A percentile compares a stretch with the other conserved stretches of the same genome.
These are phyloP conservation scores for Thalassoma bifasciatum DNA, from an alignment of 2,113 vertebrate species.

Conservation along the genomic window DNA sequence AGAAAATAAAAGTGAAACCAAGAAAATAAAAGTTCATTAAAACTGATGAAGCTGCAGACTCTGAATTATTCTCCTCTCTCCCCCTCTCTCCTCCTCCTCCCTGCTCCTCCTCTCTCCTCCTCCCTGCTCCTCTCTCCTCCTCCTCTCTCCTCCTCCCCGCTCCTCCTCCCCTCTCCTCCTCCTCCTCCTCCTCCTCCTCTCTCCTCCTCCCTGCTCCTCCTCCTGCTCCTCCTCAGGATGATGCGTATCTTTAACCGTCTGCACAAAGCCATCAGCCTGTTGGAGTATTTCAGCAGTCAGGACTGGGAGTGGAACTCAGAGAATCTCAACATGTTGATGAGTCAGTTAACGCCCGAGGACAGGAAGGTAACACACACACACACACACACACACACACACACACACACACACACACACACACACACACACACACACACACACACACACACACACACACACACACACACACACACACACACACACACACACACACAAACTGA, in stretches of 20 bases:
- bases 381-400: no score
- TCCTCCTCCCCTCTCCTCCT: no score
- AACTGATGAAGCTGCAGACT: neutral
- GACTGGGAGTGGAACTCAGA: conserved; percentile 96
- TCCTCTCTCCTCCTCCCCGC: no score
- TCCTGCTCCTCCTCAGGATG: conserved; percentile 82
- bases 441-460: no score
- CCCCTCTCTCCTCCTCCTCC: neutral
- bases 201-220: neutral
- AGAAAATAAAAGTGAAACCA: no score
- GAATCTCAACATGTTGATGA: conserved; percentile 93
- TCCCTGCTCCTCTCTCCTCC: no score
- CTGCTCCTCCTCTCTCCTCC: no score
- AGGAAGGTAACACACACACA: conserved; percentile 81
- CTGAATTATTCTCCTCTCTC: neutral
- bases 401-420: no score
- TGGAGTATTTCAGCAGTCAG: conserved; percentile 93
- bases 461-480: no score
- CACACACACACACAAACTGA: no score
- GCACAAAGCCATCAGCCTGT: conserved; percentile 86
- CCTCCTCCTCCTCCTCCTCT: neutral
- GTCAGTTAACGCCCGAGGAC: conserved; percentile 90
- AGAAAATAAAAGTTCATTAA: no score
- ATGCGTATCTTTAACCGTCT: conserved; percentile 92
- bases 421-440: no score